Base-by-base conservation (phyloP, 2,797 vertebrate genomes). In the Lepilemur septentrionalis region DNA sequence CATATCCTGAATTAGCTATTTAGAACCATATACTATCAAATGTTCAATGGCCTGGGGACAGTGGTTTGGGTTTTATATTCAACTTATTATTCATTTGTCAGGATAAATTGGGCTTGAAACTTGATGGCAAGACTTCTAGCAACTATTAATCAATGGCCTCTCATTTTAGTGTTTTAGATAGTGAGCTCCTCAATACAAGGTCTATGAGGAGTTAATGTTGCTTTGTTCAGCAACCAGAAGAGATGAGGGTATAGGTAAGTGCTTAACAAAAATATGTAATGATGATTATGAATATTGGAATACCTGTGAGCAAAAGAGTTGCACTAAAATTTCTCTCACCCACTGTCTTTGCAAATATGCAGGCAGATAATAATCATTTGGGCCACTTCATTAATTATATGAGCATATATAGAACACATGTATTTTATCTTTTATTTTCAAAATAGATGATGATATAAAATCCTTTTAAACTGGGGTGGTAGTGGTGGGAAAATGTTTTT, bases 61-160 rank as follows among this genome's bases (percentile, higher is more conserved):
- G 65, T n/a, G 61, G 83, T 75, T 96, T 95, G 46, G 55, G 14
- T 95, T 96, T 96, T 94, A 91, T 93, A 82, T 92, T 85, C 50
- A 96, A 88, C 15, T 95, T 92, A 91, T 43, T 70, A 48, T 82
- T 75, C 80, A 94, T 96, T 81, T 90, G 5, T 93, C 83, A 87
- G 18, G 46, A 89, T 87, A 96, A 91, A 92, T 84, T 87, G 38
- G 50, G 91, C 92, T 96, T 96, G 80, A 96, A 96, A 91, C 86
- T 93, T 84, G 67, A 89, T 84, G 48, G 83, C 69, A 65, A 84
- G 43, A 94, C 61, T 85, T 95, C 67, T 65, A 89, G 52, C 55
- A 85, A 82, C 48, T 93, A 57, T 78, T 94, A 95, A 69, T 12
- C 43, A 95, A 73, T 25, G 5, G 43, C 72, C 38, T 95, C 67